These are phyloP conservation scores for Rotaria socialis DNA, from an alignment of 2,888 invertebrate genomes.

Conservation along the genomic window DNA sequence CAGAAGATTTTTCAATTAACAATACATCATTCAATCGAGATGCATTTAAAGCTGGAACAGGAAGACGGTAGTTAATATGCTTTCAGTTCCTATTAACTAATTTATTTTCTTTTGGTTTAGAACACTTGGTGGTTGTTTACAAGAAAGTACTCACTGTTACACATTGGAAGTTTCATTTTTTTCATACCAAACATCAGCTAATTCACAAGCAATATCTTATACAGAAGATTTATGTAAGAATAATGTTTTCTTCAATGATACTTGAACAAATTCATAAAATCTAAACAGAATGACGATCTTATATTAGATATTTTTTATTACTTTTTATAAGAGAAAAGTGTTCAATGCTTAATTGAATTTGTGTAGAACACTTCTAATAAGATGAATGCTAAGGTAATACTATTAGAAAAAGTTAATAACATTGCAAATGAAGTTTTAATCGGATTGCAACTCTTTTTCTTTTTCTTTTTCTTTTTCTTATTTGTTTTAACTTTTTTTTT, in stretches of 20 bases:
- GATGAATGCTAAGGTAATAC: neutral
- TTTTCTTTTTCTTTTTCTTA: neutral
- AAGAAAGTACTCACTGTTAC: slow-evolving; percentile 78
- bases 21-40: slow-evolving; percentile 91
- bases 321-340: neutral
- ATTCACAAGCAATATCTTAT: slow-evolving; percentile 70
- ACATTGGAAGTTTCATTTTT: slow-evolving; percentile 83
- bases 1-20: slow-evolving; percentile 78
- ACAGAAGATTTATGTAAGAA: slow-evolving; percentile 69
- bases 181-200: slow-evolving; percentile 71
- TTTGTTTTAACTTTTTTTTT: neutral
- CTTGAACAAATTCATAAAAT: neutral
- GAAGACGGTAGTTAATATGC: slow-evolving; percentile 67
- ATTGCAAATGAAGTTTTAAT: neutral
- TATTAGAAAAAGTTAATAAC: neutral
- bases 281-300: neutral
- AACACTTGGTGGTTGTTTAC: slow-evolving; percentile 63
- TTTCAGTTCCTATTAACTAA: too few species aligned
- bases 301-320: neutral
- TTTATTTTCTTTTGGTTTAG: slow-evolving; percentile 50
- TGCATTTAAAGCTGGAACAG: slow-evolving; percentile 76
- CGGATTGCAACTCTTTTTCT: neutral
- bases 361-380: neutral
- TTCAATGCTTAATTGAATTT: slow-evolving; percentile 1
- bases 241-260: slow-evolving; percentile 14